Evolutionary conservation across 2,113 vertebrate genomes (phyloP).

Genomic region (Fregetta grallaria): DNA sequence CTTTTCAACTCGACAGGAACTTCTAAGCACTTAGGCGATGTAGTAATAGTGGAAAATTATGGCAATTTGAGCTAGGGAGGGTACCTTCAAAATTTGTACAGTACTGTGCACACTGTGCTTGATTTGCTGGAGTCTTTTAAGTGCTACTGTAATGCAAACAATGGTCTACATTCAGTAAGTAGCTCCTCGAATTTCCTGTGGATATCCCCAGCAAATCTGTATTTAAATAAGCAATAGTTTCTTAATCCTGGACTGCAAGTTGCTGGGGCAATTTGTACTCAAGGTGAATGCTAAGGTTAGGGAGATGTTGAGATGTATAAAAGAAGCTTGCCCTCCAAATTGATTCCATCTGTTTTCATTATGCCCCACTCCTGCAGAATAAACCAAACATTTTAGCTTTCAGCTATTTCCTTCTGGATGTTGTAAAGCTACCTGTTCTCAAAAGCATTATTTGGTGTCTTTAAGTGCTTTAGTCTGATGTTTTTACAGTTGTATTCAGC

Average conservation of each 20-base stretch:
- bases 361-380: constrained; percentile 48
- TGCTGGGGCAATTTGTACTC: constrained; percentile 54
- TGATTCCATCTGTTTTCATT: constrained; percentile 54
- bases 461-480: constrained; percentile 30
- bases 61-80: constrained; percentile 9
- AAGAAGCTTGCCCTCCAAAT: constrained; percentile 30
- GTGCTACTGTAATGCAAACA: constrained; percentile 24
- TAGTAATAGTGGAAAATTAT: constrained; percentile 10
- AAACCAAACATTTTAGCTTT: constrained; percentile 64
- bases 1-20: constrained; percentile 22
- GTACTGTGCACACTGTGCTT: background rate
- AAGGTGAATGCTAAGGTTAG: constrained; percentile 44
- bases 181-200: constrained; percentile 47
- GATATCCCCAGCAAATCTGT: constrained; percentile 42
- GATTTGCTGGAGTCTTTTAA: background rate
- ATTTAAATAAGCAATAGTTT: constrained; percentile 45
- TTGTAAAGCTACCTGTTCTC: constrained; percentile 67
- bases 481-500: constrained; percentile 19
- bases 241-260: constrained; percentile 20
- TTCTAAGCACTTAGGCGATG: background rate
- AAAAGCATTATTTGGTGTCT: constrained; percentile 49
- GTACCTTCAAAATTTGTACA: background rate
- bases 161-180: constrained; percentile 55
- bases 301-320: constrained; percentile 24
- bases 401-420: constrained; percentile 58